These are phyloP conservation scores for Lamellibrachia luymesi DNA, from an alignment of 1,140 invertebrate genomes.

Conservation along the genomic window DNA sequence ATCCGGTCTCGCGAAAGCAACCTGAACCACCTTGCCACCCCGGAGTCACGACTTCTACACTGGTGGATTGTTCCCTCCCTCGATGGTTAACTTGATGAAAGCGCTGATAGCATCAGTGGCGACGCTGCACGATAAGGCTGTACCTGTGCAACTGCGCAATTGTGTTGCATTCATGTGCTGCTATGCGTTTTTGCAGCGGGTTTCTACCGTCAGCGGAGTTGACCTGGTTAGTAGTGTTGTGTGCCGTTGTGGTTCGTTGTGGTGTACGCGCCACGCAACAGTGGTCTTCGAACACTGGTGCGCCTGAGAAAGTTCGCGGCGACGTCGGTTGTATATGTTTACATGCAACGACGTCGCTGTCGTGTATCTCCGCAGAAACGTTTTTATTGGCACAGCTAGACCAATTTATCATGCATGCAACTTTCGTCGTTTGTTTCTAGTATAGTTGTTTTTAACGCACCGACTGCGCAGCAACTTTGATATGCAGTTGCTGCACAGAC, in stretches of 20 bases:
- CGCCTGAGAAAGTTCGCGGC: background rate
- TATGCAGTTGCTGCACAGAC: background rate
- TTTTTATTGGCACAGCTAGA: background rate
- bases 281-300: background rate
- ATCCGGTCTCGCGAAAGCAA: background rate
- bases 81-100: background rate
- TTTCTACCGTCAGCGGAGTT: background rate
- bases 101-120: background rate
- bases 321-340: background rate
- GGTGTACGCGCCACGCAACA: background rate
- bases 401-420: background rate
- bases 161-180: background rate
- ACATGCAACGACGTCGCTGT: background rate
- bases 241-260: background rate
- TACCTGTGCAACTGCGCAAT: background rate
- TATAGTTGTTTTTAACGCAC: background rate
- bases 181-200: background rate
- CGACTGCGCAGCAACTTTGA: background rate
- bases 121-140: background rate
- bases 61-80: background rate
- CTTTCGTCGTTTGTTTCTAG: background rate
- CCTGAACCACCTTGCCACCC: background rate
- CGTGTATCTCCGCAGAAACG: background rate
- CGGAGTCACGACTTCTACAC: background rate
- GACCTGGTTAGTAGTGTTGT: background rate